Evolutionary conservation across 1,140 invertebrate species (phyloP), one percentile per base, ranked within the genome.

Genomic region (Mycetomoellerius zeteki): DNA sequence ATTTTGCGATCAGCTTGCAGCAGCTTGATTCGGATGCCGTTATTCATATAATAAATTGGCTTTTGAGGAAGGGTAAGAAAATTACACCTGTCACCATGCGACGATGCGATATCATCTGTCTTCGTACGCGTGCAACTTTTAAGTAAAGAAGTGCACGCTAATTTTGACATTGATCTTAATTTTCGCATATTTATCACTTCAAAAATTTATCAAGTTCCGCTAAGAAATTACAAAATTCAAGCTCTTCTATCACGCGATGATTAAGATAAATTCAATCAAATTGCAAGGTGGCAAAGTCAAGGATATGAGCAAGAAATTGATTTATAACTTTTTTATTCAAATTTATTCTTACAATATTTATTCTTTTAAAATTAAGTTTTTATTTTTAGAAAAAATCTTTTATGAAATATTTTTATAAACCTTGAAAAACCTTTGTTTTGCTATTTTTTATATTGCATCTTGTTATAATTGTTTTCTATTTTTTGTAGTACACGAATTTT

Each of bases 321-420:
- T 67, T 65, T 65, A 52, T 43, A 71, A 80, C 16, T 21, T 80
- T 67, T 37, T 69, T 81, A 56, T 81, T 54, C 16, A 81, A 81
- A 81, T 80, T 67, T 69, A 69, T 69, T 69, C 1, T 5, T 16
- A 24, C 27, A 10, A 19, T 16, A 24, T 67, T 43, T 24, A 14
- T 24, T 75, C 3, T 24, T 75, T 58, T 33, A 24, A 37, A 33
- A 56, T 56, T 6, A 0, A 52, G 5, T 33, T 75, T 56, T 33
- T 54, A 14, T 75, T 37, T 47, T 27, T 14, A 58, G 3, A 37
- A 76, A 75, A 2, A 52, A 50, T 37, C 3, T 56, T 33, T 75
- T 56, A 71, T 7, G 16, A 19, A 69, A 6, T 6, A 50, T 71
- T 27, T 16, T 21, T 50, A 27, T 27, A 16, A 37, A 56, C 24